Base-by-base conservation (phyloP, 2,888 invertebrate species). In the Platycnemis pennipes region DNA sequence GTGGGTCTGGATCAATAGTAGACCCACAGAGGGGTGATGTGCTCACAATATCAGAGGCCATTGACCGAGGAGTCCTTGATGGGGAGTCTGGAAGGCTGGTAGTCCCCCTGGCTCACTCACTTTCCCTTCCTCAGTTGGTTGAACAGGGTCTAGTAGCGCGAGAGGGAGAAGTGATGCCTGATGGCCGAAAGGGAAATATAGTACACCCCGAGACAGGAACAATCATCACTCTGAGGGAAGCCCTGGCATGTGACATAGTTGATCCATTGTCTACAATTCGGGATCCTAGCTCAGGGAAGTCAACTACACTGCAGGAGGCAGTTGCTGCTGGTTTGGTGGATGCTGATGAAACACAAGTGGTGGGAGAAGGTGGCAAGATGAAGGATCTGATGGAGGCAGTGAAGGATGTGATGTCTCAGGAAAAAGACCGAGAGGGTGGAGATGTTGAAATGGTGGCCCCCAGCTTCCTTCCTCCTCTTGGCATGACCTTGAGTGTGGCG, bases 131-230 rank as follows among this genome's bases (percentile, higher is more conserved):
- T 19, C 98, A 99, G 96, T 97, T 99, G 88, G 97, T 98, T 95
- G 97, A 98, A 95, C 99, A 99, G 96, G 99, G 99, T 91, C 97
- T 99, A 56, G 97, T 99, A 95, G 98, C 98, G 96, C 97, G 97
- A 7, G 96, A 96, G 53, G 97, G 97, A 26, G 91, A 91, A 63
- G 44, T 44, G 13, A 42, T 63, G 44, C 42, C 63, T 63, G 91
- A 63, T 63, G 91, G 91, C 37, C 91, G 91, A n/a, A 91, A 91
- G 37, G 97, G 98, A 95, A 98, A 98, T 96, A 98, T 99, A 94
- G 97, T 99, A 95, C 99, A 99, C 96, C 99, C 99, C 2, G 99
- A 99, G 96, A 98, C 98, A 44, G 99, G 99, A 2, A 97, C 97
- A 95, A 97, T 98, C 95, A 97, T 99, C 94, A 98, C 98, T 94